Evolutionary conservation across 2,888 invertebrate species (phyloP), one percentile per base, ranked within the genome.

Genomic region (Ophion costatus): DNA sequence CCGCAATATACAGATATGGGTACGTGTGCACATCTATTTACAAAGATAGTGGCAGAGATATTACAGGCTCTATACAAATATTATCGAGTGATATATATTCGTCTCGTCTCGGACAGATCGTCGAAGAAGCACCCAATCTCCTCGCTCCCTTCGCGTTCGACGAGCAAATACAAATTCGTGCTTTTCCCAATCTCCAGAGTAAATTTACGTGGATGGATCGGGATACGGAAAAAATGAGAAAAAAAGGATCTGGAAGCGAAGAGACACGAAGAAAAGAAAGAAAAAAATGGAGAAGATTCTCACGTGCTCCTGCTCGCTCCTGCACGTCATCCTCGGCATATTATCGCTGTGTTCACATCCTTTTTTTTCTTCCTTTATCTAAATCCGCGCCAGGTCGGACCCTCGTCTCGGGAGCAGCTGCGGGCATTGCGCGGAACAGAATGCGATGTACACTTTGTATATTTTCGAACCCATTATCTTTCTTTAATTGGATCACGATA

Each of bases 121-220:
- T 20, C 77, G 71, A n/a, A 11, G 64, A 42, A 70, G 24, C 57
- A 29, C 63, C 56, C 61, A 64, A 83, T 86, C 71, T 86, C 71
- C 20, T 66, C 76, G 45, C 51, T 17, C 17, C 17, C 51, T 70
- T 56, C 29, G 56, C 38, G 22, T 17, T 59, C 71, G 67, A 63
- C 42, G 83, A 51, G 51, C 45, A 85, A 80, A 82, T 80, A 86
- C 17, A 75, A 85, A 83, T 80, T 78, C 66, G 59, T 76, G 20
- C 74, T 85, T 75, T 83, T 51, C 66, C 82, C 79, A 82, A 82
- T 85, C 85, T 82, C 73, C 77, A 67, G 73, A 82, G 82, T 84
- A 83, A 83, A 86, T 81, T 86, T 67, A 79, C 81, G 61, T 76
- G 17, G 45, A 83, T 67, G 64, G 14, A 20, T 20, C 1, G 51